Base-by-base conservation (phyloP, 2,888 invertebrate species). In the Eupithecia subumbrata region DNA sequence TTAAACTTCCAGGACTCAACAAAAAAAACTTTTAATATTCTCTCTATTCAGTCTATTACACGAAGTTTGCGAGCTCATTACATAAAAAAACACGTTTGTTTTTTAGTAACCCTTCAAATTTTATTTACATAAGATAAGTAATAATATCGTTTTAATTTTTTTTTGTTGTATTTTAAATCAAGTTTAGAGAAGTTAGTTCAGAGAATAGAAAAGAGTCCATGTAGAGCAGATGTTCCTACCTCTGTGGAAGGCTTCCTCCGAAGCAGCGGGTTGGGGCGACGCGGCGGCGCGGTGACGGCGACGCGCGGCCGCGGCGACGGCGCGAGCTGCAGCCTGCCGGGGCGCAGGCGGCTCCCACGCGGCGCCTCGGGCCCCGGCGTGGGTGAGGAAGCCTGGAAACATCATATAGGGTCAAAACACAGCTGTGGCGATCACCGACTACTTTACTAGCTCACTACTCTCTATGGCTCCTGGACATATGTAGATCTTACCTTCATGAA, bases 201-300 rank as follows among this genome's bases (percentile, higher is more conserved):
- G 60, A 25, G 12, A 60, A 25, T 60, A 22, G 60, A 25, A 5
- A 60, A 25, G 25, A 22, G 60, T 25, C 25, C 2, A 22, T 22
- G 12, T 22, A 25, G 1, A 60, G 12, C 9, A 60, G 14, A 5
- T 25, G 34, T 34, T 64, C 18, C 5, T 85, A 94, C 95, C 90
- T 95, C 95, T 73, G 94, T 90, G 77, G 94, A 74, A 72, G 82
- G 81, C 83, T 95, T 95, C 81, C 95, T 94, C 80, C 94, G 94
- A 34, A 96, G 84, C 22, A 96, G 89, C 0, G 96, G 96, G 86
- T 96, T 96, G 25, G 94, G 91, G 14, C 96, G 90, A 11, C 96
- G 91, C 0, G 89, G 83, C 0, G 95, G 94, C n/a, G 95, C 91
- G 0, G 96, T 93, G 18, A 90, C 94, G 2, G 95, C 89, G 48